phyloP scores from a whole-genome alignment of 2,797 vertebrate genomes.

The Poecilia picta region DNA sequence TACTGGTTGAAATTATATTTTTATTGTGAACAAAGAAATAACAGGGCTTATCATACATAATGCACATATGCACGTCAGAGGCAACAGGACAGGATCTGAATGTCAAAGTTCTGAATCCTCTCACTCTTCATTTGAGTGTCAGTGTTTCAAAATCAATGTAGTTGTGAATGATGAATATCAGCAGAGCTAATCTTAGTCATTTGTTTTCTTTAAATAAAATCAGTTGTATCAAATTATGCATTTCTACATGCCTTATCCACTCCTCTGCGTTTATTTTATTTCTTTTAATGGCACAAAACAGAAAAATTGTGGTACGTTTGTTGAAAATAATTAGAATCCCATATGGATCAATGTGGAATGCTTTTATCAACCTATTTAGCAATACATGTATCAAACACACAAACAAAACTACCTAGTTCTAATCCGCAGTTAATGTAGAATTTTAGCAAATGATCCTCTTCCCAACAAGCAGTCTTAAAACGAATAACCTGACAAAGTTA shows the following conservation, averaged over 20 bases:
- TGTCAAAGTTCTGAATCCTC: neutral
- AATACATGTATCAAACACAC: neutral
- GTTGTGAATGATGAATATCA: neutral
- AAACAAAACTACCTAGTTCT: constrained; percentile 40
- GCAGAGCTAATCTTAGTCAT: neutral
- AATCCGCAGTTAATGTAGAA: constrained; percentile 29
- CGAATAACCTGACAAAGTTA: constrained; percentile 52
- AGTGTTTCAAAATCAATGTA: neutral
- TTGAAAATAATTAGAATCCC: neutral
- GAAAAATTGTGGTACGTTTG: neutral
- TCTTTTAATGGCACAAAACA: neutral
- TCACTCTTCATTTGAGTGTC: neutral
- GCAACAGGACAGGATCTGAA: too few relatives aligned
- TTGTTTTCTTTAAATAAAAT: neutral
- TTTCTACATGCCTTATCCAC: neutral
- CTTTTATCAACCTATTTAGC: neutral
- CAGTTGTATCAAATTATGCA: neutral
- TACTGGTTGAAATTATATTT: neutral
- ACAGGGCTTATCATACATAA: neutral
- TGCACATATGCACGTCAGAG: neutral
- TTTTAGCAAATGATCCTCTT: constrained; percentile 44
- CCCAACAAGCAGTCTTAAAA: constrained; percentile 36
- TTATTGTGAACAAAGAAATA: neutral
- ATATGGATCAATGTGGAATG: neutral
- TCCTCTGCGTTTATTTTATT: neutral